Conservation (phyloP, 2,797 vertebrate genomes). For the Lithobates sylvaticus region DNA sequence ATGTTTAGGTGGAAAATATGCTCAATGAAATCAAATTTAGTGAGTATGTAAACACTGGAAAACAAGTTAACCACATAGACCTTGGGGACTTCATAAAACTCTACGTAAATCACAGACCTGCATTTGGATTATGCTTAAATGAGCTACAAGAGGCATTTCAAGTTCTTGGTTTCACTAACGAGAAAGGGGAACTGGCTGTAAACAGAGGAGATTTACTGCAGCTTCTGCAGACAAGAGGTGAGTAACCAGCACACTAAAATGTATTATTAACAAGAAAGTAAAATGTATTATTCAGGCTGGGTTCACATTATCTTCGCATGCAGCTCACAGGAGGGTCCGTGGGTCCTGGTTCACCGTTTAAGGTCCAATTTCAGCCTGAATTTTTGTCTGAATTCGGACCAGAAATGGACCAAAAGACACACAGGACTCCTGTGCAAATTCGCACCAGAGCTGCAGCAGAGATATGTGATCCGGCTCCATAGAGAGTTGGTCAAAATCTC, state of each 20-base stretch:
- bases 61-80: slow-evolving; percentile 82
- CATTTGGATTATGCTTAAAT: slow-evolving; percentile 76
- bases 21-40: slow-evolving; percentile 92
- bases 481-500: too few species aligned
- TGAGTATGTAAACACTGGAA: slow-evolving; percentile 83
- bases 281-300: too few species aligned
- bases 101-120: slow-evolving; percentile 91
- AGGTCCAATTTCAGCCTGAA: too few species aligned
- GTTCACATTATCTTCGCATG: too few species aligned
- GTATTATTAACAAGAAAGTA: too few species aligned
- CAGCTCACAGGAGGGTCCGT: too few species aligned
- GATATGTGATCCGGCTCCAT: too few species aligned
- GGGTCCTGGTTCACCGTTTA: too few species aligned
- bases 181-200: slow-evolving; percentile 73
- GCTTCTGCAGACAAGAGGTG: slow-evolving; percentile 86
- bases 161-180: slow-evolving; percentile 76
- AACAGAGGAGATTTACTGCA: slow-evolving; percentile 80
- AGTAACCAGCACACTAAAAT: slow-evolving; percentile 22
- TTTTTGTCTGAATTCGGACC: too few species aligned
- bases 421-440: too few species aligned
- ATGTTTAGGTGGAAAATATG: slow-evolving; percentile 87
- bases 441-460: too few species aligned
- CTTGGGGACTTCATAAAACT: slow-evolving; percentile 90
- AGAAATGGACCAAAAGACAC: too few species aligned
- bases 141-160: slow-evolving; percentile 78